Evolutionary conservation across 2,797 vertebrate species (phyloP).

Genomic region (Girardinus metallicus): DNA sequence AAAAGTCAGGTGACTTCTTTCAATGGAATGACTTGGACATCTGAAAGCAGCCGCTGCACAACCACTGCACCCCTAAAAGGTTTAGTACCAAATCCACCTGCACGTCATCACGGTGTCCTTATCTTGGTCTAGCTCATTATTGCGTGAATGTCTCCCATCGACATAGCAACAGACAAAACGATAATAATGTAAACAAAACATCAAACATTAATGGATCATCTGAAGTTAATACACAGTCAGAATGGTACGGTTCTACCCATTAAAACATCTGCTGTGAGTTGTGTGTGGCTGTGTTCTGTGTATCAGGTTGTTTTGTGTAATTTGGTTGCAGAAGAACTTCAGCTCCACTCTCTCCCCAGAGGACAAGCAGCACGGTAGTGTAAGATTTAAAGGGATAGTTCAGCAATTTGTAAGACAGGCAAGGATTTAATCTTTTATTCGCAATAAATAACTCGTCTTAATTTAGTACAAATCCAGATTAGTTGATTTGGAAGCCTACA

Average conservation of each 20-base stretch:
- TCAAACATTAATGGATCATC: constrained; percentile 53
- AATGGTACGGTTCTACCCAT: constrained; percentile 56
- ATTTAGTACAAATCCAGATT: neutral
- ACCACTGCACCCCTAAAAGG: neutral
- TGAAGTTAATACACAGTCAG: constrained; percentile 72
- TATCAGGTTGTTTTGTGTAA: constrained; percentile 38
- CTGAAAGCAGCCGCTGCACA: neutral
- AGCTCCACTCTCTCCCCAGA: constrained; percentile 48
- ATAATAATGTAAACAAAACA: constrained; percentile 60
- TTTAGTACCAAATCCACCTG: constrained; percentile 39
- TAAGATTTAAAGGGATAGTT: constrained; percentile 2
- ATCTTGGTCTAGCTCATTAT: constrained; percentile 23
- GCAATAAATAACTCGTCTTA: neutral
- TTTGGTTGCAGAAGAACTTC: constrained; percentile 47
- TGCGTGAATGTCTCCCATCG: constrained; percentile 36
- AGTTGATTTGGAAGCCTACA: neutral
- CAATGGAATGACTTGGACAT: constrained; percentile 50
- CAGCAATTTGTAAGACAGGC: neutral
- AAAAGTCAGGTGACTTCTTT: constrained; percentile 7
- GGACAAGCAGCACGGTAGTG: constrained; percentile 16
- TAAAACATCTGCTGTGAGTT: constrained; percentile 41
- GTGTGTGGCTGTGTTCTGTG: constrained; percentile 22
- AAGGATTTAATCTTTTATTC: neutral
- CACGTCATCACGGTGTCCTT: constrained; percentile 12
- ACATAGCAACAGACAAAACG: constrained; percentile 70